Evolutionary conservation across 2,888 invertebrate species (phyloP), one percentile per base, ranked within the genome.

Genomic region (Diarsia rubi): DNA sequence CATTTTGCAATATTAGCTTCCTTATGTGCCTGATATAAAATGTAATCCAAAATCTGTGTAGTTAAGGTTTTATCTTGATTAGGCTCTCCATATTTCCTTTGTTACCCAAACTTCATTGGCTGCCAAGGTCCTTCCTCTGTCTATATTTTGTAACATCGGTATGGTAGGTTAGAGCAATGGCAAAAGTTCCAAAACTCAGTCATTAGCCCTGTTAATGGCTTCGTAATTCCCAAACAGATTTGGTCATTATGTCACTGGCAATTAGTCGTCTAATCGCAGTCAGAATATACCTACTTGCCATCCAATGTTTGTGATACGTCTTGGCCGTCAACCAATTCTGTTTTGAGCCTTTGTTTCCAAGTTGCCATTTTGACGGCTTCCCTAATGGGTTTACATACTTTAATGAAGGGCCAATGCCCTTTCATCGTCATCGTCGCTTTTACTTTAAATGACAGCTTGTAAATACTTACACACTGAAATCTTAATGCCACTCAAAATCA

Each of bases 371-470:
- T 73, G 79, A 27, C 63, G 49, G 52, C 71, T 75, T 76, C 66
- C 70, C 45, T 82, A 71, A 54, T 85, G 77, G 67, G 54, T 70
- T 73, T 67, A 78, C 74, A 62, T 65, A 76, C 54, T 72, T 45
- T n/a, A 52, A 63, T 57, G 47, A 62, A 59, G 71, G 80, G 87
- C 87, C 85, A 85, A 78, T 68, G 83, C 72, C 83, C 87, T 87
- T 79, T 67, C 24, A 37, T 54, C 64, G 62, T 54, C 63, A 19
- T 59, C 6, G 27, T 62, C 44, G 24, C 44, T 60, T 67, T 65
- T 21, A 47, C 27, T 59, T 57, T 47, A n/a, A 37, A 65, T 52
- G 14, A 14, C 37, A 31, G 37, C 21, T 57, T 62, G 24, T 16
- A 14, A 24, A 24, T 52, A n/a, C 12, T n/a, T 60, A 52, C 44